Conservation (phyloP, 1,140 invertebrate species). For the Octopus bimaculoides region DNA sequence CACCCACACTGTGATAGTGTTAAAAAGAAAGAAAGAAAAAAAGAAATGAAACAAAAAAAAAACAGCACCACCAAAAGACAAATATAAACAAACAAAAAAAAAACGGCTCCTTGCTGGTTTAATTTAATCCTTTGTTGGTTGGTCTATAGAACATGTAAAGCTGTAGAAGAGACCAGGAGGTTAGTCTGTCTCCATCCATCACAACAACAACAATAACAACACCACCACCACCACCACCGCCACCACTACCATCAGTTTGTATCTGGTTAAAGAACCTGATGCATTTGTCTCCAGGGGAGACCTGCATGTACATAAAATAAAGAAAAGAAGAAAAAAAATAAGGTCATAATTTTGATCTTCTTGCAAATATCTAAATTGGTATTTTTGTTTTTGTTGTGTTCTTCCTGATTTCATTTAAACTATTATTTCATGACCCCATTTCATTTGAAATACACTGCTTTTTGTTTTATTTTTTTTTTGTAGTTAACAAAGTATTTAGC, state of each 20-base stretch:
- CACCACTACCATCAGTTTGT: neutral
- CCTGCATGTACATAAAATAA: conserved; percentile 3
- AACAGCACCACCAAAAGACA: neutral
- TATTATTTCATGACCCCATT: too few relatives aligned
- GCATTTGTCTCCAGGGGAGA: neutral
- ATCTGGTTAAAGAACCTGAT: neutral
- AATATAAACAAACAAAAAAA: too few relatives aligned
- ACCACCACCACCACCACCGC: too few relatives aligned
- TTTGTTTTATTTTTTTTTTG: too few relatives aligned
- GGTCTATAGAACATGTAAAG: neutral
- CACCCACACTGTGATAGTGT: neutral
- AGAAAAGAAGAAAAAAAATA: neutral
- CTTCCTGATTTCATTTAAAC: neutral
- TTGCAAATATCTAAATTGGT: neutral
- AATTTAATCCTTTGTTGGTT: neutral
- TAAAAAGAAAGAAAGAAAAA: neutral
- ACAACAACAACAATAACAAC: neutral
- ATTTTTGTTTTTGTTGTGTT: neutral
- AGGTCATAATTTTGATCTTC: neutral
- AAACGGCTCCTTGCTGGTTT: neutral
- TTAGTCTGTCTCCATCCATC: conserved; percentile 8
- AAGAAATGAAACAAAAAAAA: neutral
- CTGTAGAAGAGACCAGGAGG: neutral
- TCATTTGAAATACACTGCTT: too few relatives aligned
- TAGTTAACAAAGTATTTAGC: too few relatives aligned